phyloP scores from a whole-genome alignment of 2,888 invertebrate species.

The Drosophila silvestris region DNA sequence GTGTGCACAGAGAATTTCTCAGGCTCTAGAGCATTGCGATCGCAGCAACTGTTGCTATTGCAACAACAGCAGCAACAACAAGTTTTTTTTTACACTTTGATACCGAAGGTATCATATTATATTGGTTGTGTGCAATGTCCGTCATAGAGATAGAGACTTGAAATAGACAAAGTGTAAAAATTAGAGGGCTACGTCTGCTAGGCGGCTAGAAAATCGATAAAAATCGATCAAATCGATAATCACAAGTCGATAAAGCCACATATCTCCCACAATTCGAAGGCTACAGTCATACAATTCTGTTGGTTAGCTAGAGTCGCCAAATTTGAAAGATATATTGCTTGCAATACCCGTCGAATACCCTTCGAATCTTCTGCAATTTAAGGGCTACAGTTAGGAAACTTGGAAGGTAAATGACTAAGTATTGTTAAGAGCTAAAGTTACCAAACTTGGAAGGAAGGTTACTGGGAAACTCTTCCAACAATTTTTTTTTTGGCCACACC shows the following conservation, averaged over 20 bases:
- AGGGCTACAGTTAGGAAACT: not conserved
- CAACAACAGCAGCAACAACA: conserved; percentile 33
- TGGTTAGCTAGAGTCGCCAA: too few species aligned
- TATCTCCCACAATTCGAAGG: not conserved
- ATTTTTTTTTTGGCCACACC: not conserved
- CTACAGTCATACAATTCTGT: not conserved
- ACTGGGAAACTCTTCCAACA: not conserved
- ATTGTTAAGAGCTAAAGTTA: too few species aligned
- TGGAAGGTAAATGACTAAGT: not conserved
- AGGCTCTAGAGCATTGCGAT: conserved; percentile 38
- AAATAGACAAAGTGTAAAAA: not conserved
- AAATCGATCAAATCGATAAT: not conserved
- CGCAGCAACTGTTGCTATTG: conserved; percentile 32
- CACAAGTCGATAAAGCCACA: not conserved
- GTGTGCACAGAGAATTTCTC: conserved; percentile 49
- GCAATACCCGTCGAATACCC: too few species aligned
- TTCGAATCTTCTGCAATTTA: accelerated
- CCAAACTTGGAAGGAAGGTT: not conserved
- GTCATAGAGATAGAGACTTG: not conserved
- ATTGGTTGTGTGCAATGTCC: not conserved
- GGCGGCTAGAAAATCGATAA: not conserved
- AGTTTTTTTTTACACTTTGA: conserved; percentile 14
- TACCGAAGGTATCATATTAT: not conserved
- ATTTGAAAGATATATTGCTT: too few species aligned
- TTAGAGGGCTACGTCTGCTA: not conserved